These are phyloP conservation scores for Drosophila hydei DNA, from an alignment of 1,140 invertebrate genomes.

Conservation along the genomic window DNA sequence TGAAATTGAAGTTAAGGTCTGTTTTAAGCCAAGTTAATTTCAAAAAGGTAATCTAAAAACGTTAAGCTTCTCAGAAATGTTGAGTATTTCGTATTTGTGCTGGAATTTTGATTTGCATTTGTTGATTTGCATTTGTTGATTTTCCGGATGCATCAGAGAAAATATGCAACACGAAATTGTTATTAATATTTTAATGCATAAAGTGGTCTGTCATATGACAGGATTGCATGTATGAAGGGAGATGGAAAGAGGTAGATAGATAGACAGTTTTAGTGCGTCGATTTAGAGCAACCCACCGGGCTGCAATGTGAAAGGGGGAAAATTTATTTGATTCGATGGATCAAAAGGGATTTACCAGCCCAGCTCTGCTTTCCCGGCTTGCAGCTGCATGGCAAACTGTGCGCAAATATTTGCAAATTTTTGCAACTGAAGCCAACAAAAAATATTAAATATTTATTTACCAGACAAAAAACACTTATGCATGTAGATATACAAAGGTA, in stretches of 20 bases:
- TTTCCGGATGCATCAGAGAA: slow-evolving; percentile 53
- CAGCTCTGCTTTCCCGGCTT: background rate
- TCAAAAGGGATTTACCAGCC: slow-evolving; percentile 32
- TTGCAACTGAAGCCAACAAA: slow-evolving; percentile 38
- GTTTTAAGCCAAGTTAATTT: too few species aligned
- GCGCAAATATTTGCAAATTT: slow-evolving; percentile 65
- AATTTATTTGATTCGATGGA: slow-evolving; percentile 12
- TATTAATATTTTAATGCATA: slow-evolving; percentile 76
- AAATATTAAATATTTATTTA: slow-evolving; percentile 61
- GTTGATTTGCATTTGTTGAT: slow-evolving; percentile 22
- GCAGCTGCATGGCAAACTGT: slow-evolving; percentile 48
- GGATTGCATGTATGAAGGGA: background rate
- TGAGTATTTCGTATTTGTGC: background rate
- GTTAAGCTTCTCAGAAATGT: background rate
- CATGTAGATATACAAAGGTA: slow-evolving; percentile 1
- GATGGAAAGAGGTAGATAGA: background rate
- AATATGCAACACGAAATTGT: slow-evolving; percentile 72
- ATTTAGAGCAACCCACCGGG: slow-evolving; percentile 48
- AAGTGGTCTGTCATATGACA: slow-evolving; percentile 40
- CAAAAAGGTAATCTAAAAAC: too few species aligned
- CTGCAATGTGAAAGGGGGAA: background rate
- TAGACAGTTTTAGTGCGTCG: slow-evolving; percentile 41
- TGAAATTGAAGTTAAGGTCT: too few species aligned
- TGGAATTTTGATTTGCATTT: background rate
- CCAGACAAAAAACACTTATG: slow-evolving; percentile 8